Percentiles rank a stretch among this genome's conserved stretches.
Conservation (phyloP, 2,888 invertebrate species). For the Andrena bicolor region DNA sequence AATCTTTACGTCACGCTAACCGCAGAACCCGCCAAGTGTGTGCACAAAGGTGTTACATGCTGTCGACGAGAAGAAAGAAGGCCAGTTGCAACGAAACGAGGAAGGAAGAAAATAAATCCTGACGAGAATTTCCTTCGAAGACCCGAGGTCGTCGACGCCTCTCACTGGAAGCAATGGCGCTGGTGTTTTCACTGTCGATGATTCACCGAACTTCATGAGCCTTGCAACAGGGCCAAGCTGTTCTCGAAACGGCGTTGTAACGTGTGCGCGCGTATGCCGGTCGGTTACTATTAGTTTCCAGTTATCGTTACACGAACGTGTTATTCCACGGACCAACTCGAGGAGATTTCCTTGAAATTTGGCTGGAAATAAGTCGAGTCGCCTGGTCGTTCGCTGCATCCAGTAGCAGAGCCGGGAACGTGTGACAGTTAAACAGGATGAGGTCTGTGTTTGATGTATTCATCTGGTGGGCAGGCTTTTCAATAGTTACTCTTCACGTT, state of each 20-base stretch:
- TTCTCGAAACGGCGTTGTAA: conserved; percentile 38
- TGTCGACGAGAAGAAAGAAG: neutral
- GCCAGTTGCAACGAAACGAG: neutral
- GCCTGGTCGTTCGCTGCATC: conserved; percentile 33
- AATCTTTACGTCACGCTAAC: conserved; percentile 10
- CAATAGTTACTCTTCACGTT: neutral
- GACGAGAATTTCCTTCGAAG: conserved; percentile 13
- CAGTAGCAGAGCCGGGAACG: conserved; percentile 7
- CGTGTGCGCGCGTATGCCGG: neutral
- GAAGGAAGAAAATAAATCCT: conserved; percentile 41
- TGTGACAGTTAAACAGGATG: neutral
- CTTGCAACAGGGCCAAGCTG: conserved; percentile 9
- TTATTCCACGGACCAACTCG: conserved; percentile 39
- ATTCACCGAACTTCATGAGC: conserved; percentile 47
- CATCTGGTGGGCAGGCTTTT: conserved; percentile 22
- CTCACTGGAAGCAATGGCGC: conserved; percentile 6
- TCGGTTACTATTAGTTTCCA: conserved; percentile 2
- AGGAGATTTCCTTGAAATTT: conserved; percentile 40
- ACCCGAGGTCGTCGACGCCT: conserved; percentile 25
- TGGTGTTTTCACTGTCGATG: conserved; percentile 36
- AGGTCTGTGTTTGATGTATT: neutral
- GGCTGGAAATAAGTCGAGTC: conserved; percentile 44
- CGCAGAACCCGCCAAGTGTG: neutral
- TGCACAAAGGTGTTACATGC: neutral
- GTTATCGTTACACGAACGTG: conserved; percentile 32